phyloP scores from a whole-genome alignment of 2,113 vertebrate genomes.

The Lasiurus borealis region DNA sequence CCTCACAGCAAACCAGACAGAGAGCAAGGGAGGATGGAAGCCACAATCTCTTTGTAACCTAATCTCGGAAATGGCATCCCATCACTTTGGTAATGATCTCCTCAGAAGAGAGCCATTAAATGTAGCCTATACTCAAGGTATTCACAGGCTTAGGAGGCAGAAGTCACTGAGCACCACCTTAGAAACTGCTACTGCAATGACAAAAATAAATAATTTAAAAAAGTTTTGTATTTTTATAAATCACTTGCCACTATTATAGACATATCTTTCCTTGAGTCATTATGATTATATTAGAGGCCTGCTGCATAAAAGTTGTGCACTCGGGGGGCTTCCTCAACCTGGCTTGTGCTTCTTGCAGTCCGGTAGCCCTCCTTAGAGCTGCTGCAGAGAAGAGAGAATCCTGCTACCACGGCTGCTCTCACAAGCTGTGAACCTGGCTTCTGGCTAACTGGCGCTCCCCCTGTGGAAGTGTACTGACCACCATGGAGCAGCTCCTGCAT shows the following conservation, averaged over 20 bases:
- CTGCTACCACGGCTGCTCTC: too few species aligned
- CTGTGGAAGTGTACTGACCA: too few species aligned
- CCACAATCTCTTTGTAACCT: not conserved
- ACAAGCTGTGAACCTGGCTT: too few species aligned
- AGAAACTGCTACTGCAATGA: not conserved
- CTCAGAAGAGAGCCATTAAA: not conserved
- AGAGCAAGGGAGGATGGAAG: not conserved
- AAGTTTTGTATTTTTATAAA: slow-evolving; percentile 27
- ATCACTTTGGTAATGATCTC: not conserved
- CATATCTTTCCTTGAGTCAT: not conserved
- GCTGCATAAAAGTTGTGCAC: too few species aligned
- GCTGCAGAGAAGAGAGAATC: too few species aligned
- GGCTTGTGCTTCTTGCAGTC: too few species aligned
- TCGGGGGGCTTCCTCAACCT: too few species aligned
- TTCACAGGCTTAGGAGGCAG: not conserved
- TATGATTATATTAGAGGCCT: not conserved
- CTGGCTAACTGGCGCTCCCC: too few species aligned
- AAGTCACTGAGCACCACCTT: not conserved
- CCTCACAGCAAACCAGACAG: not conserved
- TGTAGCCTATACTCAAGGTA: not conserved
- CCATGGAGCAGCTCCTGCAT: too few species aligned
- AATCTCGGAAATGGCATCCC: not conserved
- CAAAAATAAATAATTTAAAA: not conserved
- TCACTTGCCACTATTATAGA: not conserved
- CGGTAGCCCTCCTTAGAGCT: too few species aligned